Conservation (phyloP, 2,888 invertebrate genomes). For the Galerucella nymphaeae region DNA sequence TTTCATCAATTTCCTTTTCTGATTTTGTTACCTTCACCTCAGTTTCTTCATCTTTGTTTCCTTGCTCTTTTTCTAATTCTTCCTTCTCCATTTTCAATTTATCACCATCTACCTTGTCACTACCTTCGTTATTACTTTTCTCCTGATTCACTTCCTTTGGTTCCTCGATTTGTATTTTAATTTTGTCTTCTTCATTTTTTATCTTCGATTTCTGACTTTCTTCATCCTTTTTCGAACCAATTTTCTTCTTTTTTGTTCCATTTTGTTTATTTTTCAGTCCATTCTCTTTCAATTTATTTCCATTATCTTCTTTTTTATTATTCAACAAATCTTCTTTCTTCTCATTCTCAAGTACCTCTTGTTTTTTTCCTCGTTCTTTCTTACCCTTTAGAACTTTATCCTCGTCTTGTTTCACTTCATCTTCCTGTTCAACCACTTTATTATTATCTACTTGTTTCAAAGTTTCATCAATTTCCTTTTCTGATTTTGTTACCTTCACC, state of each 20-base stretch:
- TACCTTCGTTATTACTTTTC: conserved; percentile 24
- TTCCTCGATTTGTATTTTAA: conserved; percentile 3
- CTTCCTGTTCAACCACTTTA: conserved; percentile 38
- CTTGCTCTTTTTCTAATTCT: conserved; percentile 31
- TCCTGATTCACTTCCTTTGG: conserved; percentile 14
- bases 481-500: conserved; percentile 31
- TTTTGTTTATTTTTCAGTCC: not conserved
- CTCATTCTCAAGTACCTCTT: conserved; percentile 21
- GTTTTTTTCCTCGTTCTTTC: conserved; percentile 37
- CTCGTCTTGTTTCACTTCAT: conserved; percentile 37
- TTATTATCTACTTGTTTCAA: conserved; percentile 10
- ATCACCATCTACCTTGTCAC: conserved; percentile 32
- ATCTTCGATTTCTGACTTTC: not conserved
- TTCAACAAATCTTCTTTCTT: too few species aligned
- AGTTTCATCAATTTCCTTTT: conserved; percentile 32
- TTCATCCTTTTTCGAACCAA: conserved; percentile 1
- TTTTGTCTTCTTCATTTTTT: not conserved
- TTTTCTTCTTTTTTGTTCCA: conserved; percentile 4
- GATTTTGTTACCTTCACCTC: conserved; percentile 31
- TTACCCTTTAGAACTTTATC: conserved; percentile 26
- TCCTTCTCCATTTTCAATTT: conserved; percentile 26
- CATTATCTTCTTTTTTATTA: too few species aligned
- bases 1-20: conserved; percentile 34
- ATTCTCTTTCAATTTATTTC: conserved; percentile 35
- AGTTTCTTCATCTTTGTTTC: conserved; percentile 24